Evolutionary conservation across 2,113 vertebrate genomes (phyloP).

Genomic region (Vanacampus margaritifer): DNA sequence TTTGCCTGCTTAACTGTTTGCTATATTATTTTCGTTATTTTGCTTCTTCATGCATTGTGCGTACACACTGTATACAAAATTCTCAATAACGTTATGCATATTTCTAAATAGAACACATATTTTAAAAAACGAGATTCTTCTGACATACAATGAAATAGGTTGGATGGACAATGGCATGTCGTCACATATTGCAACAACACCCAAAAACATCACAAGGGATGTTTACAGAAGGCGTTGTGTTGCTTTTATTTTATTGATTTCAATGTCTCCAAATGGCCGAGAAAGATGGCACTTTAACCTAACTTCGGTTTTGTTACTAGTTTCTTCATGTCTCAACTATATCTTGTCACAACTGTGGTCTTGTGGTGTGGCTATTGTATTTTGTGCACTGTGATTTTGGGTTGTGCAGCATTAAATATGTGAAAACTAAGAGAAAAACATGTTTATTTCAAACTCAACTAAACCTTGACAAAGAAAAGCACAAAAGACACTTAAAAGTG

Average conservation of each 20-base stretch:
- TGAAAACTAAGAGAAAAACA: background rate
- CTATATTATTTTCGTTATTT: background rate
- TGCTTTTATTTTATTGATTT: background rate
- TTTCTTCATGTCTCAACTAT: background rate
- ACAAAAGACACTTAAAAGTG: background rate
- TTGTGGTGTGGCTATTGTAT: too few species aligned
- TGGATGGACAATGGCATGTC: too few species aligned
- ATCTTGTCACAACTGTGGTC: background rate
- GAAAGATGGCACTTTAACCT: too few species aligned
- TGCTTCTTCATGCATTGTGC: background rate
- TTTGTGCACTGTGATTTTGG: too few species aligned
- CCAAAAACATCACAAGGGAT: background rate
- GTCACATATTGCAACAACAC: too few species aligned
- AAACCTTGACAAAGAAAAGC: background rate
- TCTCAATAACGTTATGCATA: background rate
- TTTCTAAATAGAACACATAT: background rate
- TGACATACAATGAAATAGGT: too few species aligned
- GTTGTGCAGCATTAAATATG: background rate
- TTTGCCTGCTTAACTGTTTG: too few species aligned
- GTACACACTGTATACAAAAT: background rate
- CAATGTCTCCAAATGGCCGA: too few species aligned
- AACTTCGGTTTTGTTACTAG: too few species aligned
- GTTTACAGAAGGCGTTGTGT: background rate
- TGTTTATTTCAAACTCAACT: background rate
- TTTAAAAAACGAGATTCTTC: too few species aligned